Conservation (phyloP, 2,888 invertebrate genomes). For the Spicauda simplicius region DNA sequence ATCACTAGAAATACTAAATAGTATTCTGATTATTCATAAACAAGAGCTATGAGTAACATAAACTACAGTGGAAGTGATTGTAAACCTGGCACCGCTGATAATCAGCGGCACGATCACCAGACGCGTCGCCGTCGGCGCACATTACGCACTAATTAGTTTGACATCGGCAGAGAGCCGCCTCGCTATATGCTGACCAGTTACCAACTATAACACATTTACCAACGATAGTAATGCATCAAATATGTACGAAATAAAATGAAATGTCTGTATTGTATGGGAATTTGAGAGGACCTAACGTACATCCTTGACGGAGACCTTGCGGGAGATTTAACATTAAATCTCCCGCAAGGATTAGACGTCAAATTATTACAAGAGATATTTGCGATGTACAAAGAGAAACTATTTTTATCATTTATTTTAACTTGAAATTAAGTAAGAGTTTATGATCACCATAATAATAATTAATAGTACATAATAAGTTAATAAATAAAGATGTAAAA, state of each 20-base stretch:
- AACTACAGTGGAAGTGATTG: background rate
- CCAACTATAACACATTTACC: background rate
- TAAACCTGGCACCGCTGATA: background rate
- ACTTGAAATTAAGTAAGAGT: too few relatives aligned
- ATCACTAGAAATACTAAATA: background rate
- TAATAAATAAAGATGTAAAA: too few relatives aligned
- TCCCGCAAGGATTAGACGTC: too few relatives aligned
- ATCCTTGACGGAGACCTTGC: too few relatives aligned
- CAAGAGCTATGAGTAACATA: background rate
- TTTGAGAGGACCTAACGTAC: background rate
- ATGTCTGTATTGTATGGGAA: too few relatives aligned
- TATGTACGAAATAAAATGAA: too few relatives aligned
- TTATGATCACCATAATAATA: too few relatives aligned
- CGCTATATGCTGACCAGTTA: background rate
- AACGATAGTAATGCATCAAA: background rate
- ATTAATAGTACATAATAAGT: too few relatives aligned
- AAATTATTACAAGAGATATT: too few relatives aligned
- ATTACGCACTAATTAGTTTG: conserved; percentile 15
- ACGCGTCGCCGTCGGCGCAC: background rate
- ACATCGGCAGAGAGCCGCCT: conserved; percentile 4
- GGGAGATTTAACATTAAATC: too few relatives aligned
- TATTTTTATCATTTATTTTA: too few relatives aligned
- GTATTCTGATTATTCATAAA: background rate
- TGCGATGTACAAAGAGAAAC: too few relatives aligned
- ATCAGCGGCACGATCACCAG: conserved; percentile 3